Base-by-base conservation (phyloP, 2,113 vertebrate genomes). In the Lagopus leucura region DNA sequence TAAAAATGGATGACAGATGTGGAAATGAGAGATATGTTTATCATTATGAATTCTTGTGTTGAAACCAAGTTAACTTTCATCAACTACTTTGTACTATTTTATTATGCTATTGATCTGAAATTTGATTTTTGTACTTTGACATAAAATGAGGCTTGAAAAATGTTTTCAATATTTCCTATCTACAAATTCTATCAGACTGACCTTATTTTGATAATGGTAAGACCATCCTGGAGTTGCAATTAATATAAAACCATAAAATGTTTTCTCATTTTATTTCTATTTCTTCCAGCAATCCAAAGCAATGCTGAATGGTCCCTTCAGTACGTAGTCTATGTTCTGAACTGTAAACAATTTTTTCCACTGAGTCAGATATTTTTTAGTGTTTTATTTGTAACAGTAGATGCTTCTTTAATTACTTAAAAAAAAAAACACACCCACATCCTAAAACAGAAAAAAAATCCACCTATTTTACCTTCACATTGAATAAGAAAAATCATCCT, bases 11-110 rank as follows among this genome's bases (percentile, higher is more conserved):
- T 90, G 71, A 78, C 58, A 96, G 77, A 95, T 93, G 88, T 93
- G 85, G 74, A 94, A 95, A 94, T 89, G 65, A 93, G 71, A 85
- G 40, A 92, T 78, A 47, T 47, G 64, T 74, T 95, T 93, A 95
- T 89, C 52, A 55, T 86, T 73, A 93, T 73, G 54, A 75, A 86
- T 95, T 95, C 70, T 87, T 91, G 38, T 82, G 63, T 74, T 95
- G 90, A 50, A 89, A 96, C 30, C 47, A 90, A 96, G 63, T 92
- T 82, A 92, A 70, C 40, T 95, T 96, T 96, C 93, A 94, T 91
- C 93, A 95, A 55, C 52, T 94, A 77, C 75, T 95, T 94, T 95
- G 50, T 88, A 93, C 24, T 77, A 36, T 82, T 96, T 90, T 92
- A 93, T 92, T 88, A 93, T 47, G 60, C 54, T 61, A 79, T 96